These are phyloP conservation scores for Hydrochoerus hydrochaeris DNA, from an alignment of 2,113 vertebrate genomes.

Conservation along the genomic window DNA sequence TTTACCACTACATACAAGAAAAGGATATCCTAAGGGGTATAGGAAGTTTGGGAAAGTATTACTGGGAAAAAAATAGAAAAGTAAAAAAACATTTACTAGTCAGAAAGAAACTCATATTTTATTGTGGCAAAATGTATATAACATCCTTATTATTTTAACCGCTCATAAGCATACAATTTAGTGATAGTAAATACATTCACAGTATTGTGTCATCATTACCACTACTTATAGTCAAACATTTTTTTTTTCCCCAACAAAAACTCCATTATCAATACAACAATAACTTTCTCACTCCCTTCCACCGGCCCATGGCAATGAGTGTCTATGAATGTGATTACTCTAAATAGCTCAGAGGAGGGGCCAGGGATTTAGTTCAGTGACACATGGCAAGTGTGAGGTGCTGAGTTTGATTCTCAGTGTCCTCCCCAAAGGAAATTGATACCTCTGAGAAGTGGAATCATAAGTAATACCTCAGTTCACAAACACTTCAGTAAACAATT, in stretches of 20 bases:
- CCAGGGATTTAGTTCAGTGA: too few relatives aligned
- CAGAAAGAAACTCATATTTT: background rate
- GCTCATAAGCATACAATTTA: background rate
- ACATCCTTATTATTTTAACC: background rate
- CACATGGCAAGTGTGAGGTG: too few relatives aligned
- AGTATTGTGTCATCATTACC: background rate
- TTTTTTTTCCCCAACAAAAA: background rate
- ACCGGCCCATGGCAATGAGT: background rate
- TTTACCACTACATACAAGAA: too few relatives aligned
- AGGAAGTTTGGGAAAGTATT: background rate
- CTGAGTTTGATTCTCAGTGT: too few relatives aligned
- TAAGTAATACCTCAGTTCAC: too few relatives aligned
- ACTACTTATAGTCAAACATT: background rate
- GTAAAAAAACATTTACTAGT: background rate
- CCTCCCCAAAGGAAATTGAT: too few relatives aligned
- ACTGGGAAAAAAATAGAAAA: background rate
- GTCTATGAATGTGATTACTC: background rate
- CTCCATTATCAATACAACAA: background rate
- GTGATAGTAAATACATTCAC: too few relatives aligned
- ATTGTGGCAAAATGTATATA: background rate
- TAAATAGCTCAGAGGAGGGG: too few relatives aligned
- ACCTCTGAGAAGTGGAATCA: too few relatives aligned
- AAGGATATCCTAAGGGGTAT: background rate
- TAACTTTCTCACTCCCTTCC: background rate
- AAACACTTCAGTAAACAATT: too few relatives aligned